Conservation (phyloP, 2,113 vertebrate genomes). For the Salvelinus sp. region DNA sequence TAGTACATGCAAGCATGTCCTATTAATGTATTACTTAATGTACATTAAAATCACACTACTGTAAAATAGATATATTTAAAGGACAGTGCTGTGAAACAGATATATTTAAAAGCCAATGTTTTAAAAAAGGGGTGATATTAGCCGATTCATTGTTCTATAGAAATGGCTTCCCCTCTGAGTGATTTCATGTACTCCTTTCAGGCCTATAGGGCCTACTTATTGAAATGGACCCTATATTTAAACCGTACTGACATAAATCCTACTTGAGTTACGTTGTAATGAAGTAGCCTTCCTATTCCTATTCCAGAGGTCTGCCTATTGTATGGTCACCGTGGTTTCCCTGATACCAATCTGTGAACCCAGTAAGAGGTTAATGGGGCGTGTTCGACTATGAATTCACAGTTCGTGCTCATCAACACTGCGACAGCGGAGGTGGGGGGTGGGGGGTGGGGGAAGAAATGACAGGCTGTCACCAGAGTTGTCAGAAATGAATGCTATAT, state of each 20-base stretch:
- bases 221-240: neutral
- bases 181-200: neutral
- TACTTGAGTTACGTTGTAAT: neutral
- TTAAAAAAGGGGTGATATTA: conserved; percentile 22
- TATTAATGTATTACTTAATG: no score
- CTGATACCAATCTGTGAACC: conserved; percentile 41
- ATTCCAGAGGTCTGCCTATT: neutral
- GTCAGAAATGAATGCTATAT: neutral
- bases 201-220: neutral
- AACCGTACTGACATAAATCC: neutral
- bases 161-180: neutral
- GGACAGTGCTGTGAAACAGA: no score
- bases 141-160: neutral
- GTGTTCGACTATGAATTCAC: conserved; percentile 60
- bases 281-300: neutral
- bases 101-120: conserved; percentile 22
- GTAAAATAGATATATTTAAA: no score
- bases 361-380: conserved; percentile 59
- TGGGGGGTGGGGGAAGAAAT: no score
- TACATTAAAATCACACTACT: no score
- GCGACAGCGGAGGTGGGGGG: conserved; percentile 2
- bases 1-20: no score
- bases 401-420: conserved; percentile 46
- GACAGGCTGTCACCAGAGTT: neutral
- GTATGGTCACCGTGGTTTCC: conserved; percentile 3